Conservation (phyloP, 1,140 invertebrate genomes). For the Camponotus floridanus region DNA sequence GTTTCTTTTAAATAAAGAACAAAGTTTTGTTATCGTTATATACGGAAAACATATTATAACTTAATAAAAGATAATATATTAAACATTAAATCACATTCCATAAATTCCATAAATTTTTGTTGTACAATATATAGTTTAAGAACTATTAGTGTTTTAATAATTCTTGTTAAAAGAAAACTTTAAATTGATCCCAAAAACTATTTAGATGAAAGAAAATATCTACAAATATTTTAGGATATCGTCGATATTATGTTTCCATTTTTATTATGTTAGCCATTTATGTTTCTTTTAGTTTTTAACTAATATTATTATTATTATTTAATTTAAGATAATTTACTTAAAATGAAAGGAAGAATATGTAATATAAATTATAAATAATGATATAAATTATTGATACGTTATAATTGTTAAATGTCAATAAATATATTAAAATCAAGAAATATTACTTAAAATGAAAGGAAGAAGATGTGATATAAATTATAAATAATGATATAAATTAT, state of each 20-base stretch:
- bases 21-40: neutral
- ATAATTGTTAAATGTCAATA: slow-evolving; percentile 1
- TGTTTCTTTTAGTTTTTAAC: neutral
- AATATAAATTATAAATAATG: neutral
- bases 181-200: slow-evolving; percentile 30
- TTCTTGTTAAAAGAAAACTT: slow-evolving; percentile 26
- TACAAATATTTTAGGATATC: neutral
- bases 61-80: neutral
- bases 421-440: no score
- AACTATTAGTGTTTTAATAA: neutral
- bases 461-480: no score
- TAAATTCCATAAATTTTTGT: slow-evolving; percentile 15
- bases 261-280: no score
- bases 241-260: neutral
- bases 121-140: slow-evolving; percentile 1
- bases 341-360: neutral
- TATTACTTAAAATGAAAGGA: no score
- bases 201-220: neutral
- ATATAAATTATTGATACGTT: neutral
- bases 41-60: no score
- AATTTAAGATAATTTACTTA: neutral
- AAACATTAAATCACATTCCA: neutral
- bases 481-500: slow-evolving; percentile 7
- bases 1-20: neutral
- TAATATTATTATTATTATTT: no score